Base-by-base conservation (phyloP, 2,888 invertebrate genomes). In the Andrena praecox region DNA sequence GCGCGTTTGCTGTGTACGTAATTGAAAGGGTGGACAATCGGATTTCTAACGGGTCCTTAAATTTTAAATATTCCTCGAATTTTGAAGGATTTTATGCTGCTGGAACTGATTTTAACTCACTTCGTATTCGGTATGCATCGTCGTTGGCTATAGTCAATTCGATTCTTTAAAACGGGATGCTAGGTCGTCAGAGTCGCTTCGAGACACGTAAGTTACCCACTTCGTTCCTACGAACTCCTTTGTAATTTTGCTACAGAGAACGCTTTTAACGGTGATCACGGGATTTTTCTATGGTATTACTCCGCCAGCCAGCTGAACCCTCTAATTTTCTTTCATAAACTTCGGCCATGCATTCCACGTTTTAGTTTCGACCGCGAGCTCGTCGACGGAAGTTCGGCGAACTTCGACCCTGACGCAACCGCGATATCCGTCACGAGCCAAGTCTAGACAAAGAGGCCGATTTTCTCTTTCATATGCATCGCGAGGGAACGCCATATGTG, bases 321-420 rank as follows among this genome's bases (percentile, higher is more conserved):
- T 86, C 84, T 82, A 86, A 86, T 86, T 84, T 82, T 86, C 80
- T 72, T 75, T 50, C 77, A 86, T 85, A 80, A 82, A 87, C 80
- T 85, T 85, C 80, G 63, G 67, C 63, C 68, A 56, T 24, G 24
- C 71, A 80, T 69, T 56, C 60, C 77, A 68, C 82, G 71, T 86
- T 86, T 86, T 75, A 86, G 85, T 85, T 73, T 84, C 74, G 52
- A 64, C 42, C 82, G 35, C 62, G 72, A 77, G 72, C 74, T 86
- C 72, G 33, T 67, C 54, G 60, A 56, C 52, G 64, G 56, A 77
- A 87, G 63, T 84, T 84, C 60, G 54, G 12, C 16, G 52, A 85
- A 85, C 79, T 85, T 79, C 54, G 31, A 60, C 64, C 83, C 35
- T 67, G 70, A 67, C 60, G 62, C 59, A 87, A 85, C 79, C 71